Base-by-base conservation (phyloP, 2,113 vertebrate species). In the Sphyrna mokarran region DNA sequence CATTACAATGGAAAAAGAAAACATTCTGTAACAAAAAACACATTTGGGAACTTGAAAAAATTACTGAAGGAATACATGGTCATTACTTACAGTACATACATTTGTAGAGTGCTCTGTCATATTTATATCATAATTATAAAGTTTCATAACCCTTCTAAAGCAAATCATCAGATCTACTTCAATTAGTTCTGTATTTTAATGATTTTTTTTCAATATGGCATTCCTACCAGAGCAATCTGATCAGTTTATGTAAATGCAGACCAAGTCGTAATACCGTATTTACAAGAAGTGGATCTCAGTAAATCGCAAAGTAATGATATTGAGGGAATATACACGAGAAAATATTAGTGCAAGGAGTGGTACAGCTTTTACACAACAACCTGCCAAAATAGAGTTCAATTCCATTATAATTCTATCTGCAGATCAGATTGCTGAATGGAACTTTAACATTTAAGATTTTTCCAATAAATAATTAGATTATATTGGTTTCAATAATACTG, bases 221-320 rank as follows among this genome's bases (percentile, higher is more conserved):
- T 98, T 96, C 96, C 98, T 97, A 98, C 96, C 97, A 98, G 97
- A 98, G 98, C 99, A 99, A 98, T 98, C 98, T 98, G 98, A 98
- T 98, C 98, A 98, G 97, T 98, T 98, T 98, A 99, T 98, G 96
- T 96, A 98, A 98, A 98, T 97, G 98, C 98, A 98, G 97, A 98
- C 98, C 98, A 99, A 97, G 98, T 98, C 98, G 98, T 98, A 98
- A 98, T 98, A 99, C 98, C 98, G 98, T 99, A 99, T 99, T 98
- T 99, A 99, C 99, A 99, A 98, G 98, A 98, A 98, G 98, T 98
- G 40, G 94, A 95, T 95, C 68, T 18, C 43, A 95, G 22, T 95
- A 72, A 76, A 95, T 95, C 43, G 48, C 97, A 97, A 97, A 97
- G 97, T 97, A 97, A 97, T 86, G 95, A 95, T 96, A 96, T 48